Evolutionary conservation across 2,113 vertebrate species (phyloP).

Genomic region (Xiphophorus maculatus): DNA sequence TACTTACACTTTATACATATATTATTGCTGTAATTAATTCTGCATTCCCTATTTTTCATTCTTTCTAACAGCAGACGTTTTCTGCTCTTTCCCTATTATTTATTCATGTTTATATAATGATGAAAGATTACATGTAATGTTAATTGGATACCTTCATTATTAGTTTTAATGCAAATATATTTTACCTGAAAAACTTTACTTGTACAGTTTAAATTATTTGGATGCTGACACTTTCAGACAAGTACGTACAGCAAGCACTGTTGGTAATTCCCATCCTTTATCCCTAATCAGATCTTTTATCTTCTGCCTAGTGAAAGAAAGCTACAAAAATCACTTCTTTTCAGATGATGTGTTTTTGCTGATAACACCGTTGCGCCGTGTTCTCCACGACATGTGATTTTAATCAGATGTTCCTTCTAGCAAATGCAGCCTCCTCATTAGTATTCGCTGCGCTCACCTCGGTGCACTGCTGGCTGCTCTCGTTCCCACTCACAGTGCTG

Average conservation of each 20-base stretch:
- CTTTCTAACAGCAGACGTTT: neutral
- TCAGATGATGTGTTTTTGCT: conserved; percentile 32
- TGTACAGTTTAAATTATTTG: neutral
- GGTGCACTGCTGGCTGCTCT: conserved; percentile 36
- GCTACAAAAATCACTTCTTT: conserved; percentile 22
- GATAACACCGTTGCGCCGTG: conserved; percentile 50
- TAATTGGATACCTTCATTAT: no score
- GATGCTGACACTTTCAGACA: neutral
- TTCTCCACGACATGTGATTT: conserved; percentile 52
- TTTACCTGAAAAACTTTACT: neutral
- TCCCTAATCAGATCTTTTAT: conserved; percentile 61
- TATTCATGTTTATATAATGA: neutral
- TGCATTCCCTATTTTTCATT: neutral
- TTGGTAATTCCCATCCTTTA: conserved; percentile 32
- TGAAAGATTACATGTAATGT: neutral
- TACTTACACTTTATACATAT: neutral
- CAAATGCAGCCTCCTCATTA: conserved; percentile 53
- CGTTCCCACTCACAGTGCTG: conserved; percentile 44
- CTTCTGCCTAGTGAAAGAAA: conserved; percentile 47
- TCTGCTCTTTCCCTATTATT: neutral
- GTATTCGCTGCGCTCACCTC: conserved; percentile 48
- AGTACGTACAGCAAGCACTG: neutral
- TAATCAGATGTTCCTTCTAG: conserved; percentile 65
- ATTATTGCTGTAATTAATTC: neutral
- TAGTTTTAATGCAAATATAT: neutral